phyloP scores from a whole-genome alignment of 2,797 vertebrate species.

The Zenarchopterus dispar region DNA sequence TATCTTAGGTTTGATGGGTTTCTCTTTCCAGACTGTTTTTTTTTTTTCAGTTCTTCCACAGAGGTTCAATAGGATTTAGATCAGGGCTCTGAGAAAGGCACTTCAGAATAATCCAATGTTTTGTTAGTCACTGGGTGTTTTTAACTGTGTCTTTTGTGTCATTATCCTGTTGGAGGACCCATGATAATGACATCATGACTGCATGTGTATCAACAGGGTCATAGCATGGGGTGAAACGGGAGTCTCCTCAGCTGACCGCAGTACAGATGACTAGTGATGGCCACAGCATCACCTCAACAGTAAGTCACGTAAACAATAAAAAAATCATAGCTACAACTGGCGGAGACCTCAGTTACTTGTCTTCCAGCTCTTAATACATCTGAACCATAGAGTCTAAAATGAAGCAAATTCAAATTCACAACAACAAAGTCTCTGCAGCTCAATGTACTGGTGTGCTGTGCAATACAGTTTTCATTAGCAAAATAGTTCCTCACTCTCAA shows the following conservation, averaged over 20 bases:
- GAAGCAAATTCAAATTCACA: neutral
- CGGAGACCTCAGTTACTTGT: neutral
- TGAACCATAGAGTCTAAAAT: neutral
- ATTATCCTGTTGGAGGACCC: constrained; percentile 6
- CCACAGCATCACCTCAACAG: constrained; percentile 79
- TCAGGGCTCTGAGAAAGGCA: no score
- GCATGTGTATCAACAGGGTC: constrained; percentile 49
- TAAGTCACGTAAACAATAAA: constrained; percentile 53
- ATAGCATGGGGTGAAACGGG: constrained; percentile 76
- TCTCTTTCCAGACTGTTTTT: no score
- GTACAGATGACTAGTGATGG: constrained; percentile 85
- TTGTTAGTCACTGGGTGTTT: no score
- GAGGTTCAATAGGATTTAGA: no score
- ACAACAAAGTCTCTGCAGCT: neutral
- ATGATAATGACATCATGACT: constrained; percentile 8
- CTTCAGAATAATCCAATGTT: no score
- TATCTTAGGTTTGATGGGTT: no score
- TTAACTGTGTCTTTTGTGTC: no score
- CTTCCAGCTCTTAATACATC: neutral
- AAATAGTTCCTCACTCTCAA: neutral
- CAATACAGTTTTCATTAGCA: neutral
- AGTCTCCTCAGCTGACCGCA: constrained; percentile 71
- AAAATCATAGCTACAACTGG: neutral
- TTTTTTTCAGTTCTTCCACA: no score
- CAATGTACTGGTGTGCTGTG: neutral